Evolutionary conservation across 1,140 invertebrate genomes (phyloP).

Genomic region (Drosophila setifemur): DNA sequence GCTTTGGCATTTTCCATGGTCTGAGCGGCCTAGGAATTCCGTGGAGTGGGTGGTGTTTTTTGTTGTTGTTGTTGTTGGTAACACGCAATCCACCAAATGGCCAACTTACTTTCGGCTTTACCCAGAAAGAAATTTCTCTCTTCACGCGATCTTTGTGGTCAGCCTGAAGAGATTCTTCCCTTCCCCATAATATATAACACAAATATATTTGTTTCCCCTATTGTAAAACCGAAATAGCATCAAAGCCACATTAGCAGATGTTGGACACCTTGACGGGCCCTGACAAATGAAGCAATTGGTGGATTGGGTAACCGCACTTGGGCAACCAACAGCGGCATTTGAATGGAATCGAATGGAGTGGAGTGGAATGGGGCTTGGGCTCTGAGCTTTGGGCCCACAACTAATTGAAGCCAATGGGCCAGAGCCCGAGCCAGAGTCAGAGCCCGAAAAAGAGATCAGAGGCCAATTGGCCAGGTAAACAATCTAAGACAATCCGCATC

Average conservation of each 20-base stretch:
- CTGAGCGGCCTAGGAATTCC: not conserved
- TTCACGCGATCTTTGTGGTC: conserved; percentile 33
- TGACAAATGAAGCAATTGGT: conserved; percentile 76
- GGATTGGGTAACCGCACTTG: conserved; percentile 66
- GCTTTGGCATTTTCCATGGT: conserved; percentile 68
- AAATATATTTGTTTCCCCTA: conserved; percentile 20
- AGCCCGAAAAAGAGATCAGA: conserved; percentile 35
- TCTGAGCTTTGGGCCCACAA: conserved; percentile 17
- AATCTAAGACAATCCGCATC: conserved; percentile 20
- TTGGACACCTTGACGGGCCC: conserved; percentile 56
- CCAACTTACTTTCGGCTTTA: conserved; percentile 47
- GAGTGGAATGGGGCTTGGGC: not conserved
- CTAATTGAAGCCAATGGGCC: conserved; percentile 50
- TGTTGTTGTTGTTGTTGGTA: too few relatives aligned
- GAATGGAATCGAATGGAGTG: conserved; percentile 16
- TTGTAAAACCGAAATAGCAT: not conserved
- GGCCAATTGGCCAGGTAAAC: conserved; percentile 43
- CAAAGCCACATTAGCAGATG: conserved; percentile 48
- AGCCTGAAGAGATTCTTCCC: conserved; percentile 9
- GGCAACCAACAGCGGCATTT: conserved; percentile 29
- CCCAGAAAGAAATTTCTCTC: conserved; percentile 51
- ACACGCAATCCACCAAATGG: conserved; percentile 38
- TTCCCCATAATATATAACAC: too few relatives aligned
- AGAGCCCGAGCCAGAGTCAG: conserved; percentile 1
- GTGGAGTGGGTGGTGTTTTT: conserved; percentile 12